Evolutionary conservation across 2,113 vertebrate genomes (phyloP).

Genomic region (Hylia prasina): DNA sequence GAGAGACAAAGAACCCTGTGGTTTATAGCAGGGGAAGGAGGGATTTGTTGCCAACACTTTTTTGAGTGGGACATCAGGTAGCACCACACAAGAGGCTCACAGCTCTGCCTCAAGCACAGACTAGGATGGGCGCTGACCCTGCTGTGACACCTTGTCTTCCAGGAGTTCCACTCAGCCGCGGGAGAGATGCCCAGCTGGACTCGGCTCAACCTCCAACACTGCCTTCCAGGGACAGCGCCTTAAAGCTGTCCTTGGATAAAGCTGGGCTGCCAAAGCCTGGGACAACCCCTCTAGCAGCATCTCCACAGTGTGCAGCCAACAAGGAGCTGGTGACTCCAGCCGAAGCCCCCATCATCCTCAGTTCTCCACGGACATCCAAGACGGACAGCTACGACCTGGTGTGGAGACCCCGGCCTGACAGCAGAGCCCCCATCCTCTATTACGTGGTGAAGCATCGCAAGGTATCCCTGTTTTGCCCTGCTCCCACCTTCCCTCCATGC

Average conservation of each 20-base stretch:
- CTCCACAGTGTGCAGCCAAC: constrained; percentile 75
- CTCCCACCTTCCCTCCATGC: neutral
- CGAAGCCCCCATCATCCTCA: constrained; percentile 92
- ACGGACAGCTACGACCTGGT: constrained; percentile 91
- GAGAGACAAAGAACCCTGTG: neutral
- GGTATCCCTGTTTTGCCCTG: constrained; percentile 62
- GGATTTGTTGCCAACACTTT: neutral
- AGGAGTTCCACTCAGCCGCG: constrained; percentile 52
- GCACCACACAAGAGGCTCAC: accelerated
- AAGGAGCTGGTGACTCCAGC: constrained; percentile 75
- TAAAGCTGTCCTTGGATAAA: constrained; percentile 64
- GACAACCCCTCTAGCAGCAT: constrained; percentile 40
- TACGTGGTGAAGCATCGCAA: constrained; percentile 93
- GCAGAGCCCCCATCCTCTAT: constrained; percentile 80
- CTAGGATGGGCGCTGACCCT: neutral
- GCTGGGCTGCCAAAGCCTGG: constrained; percentile 62
- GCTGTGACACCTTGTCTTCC: neutral
- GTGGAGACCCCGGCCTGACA: constrained; percentile 89
- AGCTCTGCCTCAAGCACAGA: neutral
- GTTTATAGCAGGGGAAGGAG: neutral
- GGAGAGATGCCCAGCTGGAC: neutral
- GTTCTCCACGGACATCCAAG: constrained; percentile 90
- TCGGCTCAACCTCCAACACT: neutral
- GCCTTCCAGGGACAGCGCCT: constrained; percentile 68
- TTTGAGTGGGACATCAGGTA: neutral